A percentile compares a stretch with the other conserved stretches of the same genome.
Conservation (phyloP, 30 jellyfish, hydroid and myxozoan genomes). For the Morbakka virulenta region DNA sequence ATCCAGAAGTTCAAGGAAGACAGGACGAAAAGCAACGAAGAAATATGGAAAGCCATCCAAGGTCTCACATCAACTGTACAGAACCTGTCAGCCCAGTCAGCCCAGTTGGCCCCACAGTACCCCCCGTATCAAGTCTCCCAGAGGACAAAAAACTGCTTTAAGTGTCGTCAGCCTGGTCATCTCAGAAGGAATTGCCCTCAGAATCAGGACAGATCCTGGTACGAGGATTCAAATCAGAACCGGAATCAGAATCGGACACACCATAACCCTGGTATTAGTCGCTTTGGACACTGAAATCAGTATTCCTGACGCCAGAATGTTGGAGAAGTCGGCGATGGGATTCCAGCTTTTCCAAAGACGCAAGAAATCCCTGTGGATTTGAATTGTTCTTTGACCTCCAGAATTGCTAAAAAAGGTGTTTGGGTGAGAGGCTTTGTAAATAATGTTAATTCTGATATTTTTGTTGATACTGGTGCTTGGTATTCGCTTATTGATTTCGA, state of each 20-base stretch:
- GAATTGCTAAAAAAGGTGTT: constrained; percentile 36
- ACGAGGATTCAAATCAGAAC: background rate
- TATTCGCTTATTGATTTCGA: constrained; percentile 22
- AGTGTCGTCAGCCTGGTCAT: too few relatives aligned
- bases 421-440: constrained; percentile 24
- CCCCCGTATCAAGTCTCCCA: constrained; percentile 22
- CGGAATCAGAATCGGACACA: too few relatives aligned
- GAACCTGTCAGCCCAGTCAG: constrained; percentile 12
- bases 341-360: background rate
- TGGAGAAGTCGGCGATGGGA: constrained; percentile 3
- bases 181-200: too few relatives aligned
- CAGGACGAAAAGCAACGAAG: constrained; percentile 16
- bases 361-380: constrained; percentile 31
- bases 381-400: constrained; percentile 19
- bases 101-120: constrained; percentile 17
- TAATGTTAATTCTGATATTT: constrained; percentile 23
- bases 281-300: too few relatives aligned
- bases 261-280: too few relatives aligned
- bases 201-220: background rate
- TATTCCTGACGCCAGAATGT: too few relatives aligned
- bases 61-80: constrained; percentile 24
- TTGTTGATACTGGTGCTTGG: constrained; percentile 31
- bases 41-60: constrained; percentile 25
- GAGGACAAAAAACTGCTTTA: constrained; percentile 3
- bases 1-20: constrained; percentile 35